These are phyloP conservation scores for Hybos culiciformis DNA, from an alignment of 2,888 invertebrate genomes.

Conservation along the genomic window DNA sequence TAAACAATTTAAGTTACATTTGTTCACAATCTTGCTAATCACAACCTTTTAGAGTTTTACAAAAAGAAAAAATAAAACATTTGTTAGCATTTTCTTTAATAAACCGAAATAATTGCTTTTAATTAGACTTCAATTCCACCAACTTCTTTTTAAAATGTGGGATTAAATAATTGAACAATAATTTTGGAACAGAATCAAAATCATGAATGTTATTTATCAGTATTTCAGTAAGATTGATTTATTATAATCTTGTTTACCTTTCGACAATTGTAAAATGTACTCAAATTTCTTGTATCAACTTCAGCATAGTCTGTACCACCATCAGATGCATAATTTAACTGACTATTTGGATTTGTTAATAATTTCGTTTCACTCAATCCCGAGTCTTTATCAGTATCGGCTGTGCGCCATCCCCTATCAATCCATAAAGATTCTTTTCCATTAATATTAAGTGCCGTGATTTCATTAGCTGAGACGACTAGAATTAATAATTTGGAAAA, in stretches of 20 bases:
- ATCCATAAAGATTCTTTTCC: slow-evolving; percentile 56
- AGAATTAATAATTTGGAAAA: slow-evolving; percentile 12
- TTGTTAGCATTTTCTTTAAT: neutral
- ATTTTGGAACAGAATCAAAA: neutral
- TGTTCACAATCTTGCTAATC: too few relatives aligned
- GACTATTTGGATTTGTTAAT: slow-evolving; percentile 39
- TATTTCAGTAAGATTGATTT: slow-evolving; percentile 1
- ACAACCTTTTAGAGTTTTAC: too few relatives aligned
- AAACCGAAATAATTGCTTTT: too few relatives aligned
- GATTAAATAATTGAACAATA: neutral
- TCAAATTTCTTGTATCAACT: slow-evolving; percentile 49
- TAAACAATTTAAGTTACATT: neutral
- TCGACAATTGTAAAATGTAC: slow-evolving; percentile 56
- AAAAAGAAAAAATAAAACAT: neutral
- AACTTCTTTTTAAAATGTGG: neutral
- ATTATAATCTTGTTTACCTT: slow-evolving; percentile 31
- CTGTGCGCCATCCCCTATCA: slow-evolving; percentile 52
- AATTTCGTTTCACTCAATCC: slow-evolving; percentile 42
- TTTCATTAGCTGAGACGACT: slow-evolving; percentile 38
- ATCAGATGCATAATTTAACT: slow-evolving; percentile 35
- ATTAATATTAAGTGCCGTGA: slow-evolving; percentile 36
- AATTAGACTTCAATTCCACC: too few relatives aligned
- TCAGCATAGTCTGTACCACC: slow-evolving; percentile 52
- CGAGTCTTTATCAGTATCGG: slow-evolving; percentile 49
- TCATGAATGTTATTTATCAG: too few relatives aligned